Base-by-base conservation (phyloP, 2,888 invertebrate genomes). In the Brachyptera putata region DNA sequence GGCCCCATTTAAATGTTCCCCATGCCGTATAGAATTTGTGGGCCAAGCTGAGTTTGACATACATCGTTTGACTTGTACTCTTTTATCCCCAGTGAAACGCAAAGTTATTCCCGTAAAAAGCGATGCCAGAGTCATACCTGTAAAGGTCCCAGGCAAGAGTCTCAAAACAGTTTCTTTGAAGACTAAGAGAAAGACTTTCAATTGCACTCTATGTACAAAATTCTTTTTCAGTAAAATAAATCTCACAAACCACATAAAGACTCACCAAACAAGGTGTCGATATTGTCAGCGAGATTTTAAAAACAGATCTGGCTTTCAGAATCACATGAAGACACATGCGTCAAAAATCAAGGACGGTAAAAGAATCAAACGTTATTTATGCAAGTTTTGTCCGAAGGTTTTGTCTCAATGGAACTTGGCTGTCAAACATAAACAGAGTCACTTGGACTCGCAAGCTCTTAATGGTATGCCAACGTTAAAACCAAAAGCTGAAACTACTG, bases 201-300 rank as follows among this genome's bases (percentile, higher is more conserved):
- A n/a, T n/a, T n/a, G n/a, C n/a, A n/a, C n/a, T n/a, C n/a, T n/a
- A 25, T 86, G 86, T 67, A 79, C 82, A 55, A 77, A 81, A 62
- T 76, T 77, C 13, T 84, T 85, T 68, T 80, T 72, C 1, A 74
- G 69, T 58, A 65, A 67, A 11, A 69, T 71, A 0, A 74, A 73
- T 55, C 63, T 73, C 1, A 67, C 68, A 1, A 67, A 74, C 55
- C 75, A 75, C 58, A 60, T 70, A 9, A 66, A 68, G 21, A 30
- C 60, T 9, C 59, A 57, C 34, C 13, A 37, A 14, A n/a, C 14
- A 37, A 14, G 14, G 13, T 37, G 39, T 37, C 39, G 39, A 3
- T 37, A 16, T n/a, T 37, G 39, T 13, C 13, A 37, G 14, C 13
- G 39, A 37, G 16, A 3, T 37, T 37, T 37, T 13, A 14, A n/a